Base-by-base conservation (phyloP, 2,113 vertebrate species). In the Vombatus ursinus region DNA sequence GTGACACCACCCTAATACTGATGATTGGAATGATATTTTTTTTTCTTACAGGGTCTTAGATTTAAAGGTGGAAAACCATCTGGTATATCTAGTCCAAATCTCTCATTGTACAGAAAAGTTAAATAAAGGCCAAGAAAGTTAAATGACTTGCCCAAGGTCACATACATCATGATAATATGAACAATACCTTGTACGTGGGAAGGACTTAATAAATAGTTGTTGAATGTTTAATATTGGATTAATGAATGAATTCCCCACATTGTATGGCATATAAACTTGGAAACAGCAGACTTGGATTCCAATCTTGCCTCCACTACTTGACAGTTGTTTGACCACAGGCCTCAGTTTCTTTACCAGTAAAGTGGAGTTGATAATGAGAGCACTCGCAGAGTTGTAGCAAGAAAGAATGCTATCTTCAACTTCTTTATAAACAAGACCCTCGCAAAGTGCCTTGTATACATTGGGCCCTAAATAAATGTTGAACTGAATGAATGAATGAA, bases 1-100 rank as follows among this genome's bases (percentile, higher is more conserved):
- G 14, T 49, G 50, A 44, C 90, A 26, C 94, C 95, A 68, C 93
- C 54, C 93, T 95, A 97, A 95, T 89, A 90, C 51, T 84, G 77
- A 61, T 90, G 77, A 96, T 91, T 53, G 52, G 92, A 95, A 97
- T 50, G 91, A 52, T 37, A 25, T 24, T 94, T 57, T 92, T 53
- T n/a, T 77, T 77, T 37, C 61, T n/a, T 68, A 77, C 16, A 44
- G 6, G 19, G 1, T 84, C 16, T 84, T 23, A 84, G 37, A 84
- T 44, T 84, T 84, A 84, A 84, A 84, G 37, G 23, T 44, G n/a
- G 68, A 44, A 84, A 44, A 44, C 16, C n/a, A 22, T 84, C 68
- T 84, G 5, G 16, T 44, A 3, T 28, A 57, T 23, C 54, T 28
- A 57, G 9, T 61, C 28, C 54, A 61, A 61, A 61, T 31, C 28